Evolutionary conservation across 2,888 invertebrate species (phyloP), one percentile per base, ranked within the genome.

Genomic region (Aromia moschata): DNA sequence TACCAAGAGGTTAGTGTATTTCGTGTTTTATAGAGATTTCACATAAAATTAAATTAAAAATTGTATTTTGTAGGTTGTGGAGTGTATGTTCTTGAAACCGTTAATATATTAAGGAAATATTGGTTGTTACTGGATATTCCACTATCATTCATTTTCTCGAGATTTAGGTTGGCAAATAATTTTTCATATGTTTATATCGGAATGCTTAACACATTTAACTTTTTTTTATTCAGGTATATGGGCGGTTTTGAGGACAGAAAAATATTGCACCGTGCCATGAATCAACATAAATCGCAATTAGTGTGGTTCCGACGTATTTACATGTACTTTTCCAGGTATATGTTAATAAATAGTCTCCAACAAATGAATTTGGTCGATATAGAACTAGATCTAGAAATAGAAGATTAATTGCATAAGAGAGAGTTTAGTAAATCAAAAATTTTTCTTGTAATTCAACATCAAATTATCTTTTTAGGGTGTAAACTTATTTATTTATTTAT

Each of bases 291-390:
- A 68, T 94, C 95, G n/a, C 98, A 99, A 80, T 88, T 94, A 83
- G 88, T 94, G 33, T 99, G 98, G 98, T 98, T 94, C 81, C 86
- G 98, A 55, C 86, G 88, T 76, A 83, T 98, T 2, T 98, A 96
- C 77, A 88, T 98, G 71, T 77, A 87, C 37, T 92, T 95, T 81
- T 96, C 96, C 10, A 86, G 96, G 53, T 98, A 97, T 78, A 90
- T 94, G 83, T 84, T 93, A 67, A 90, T 98, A 62, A 98, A 98
- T 79, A 93, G 95, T 1, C 83, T 95, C 56, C 86, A 89, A 67
- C 87, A 89, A 78, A 87, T 93, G 72, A 89, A 87, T 76, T 80
- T 89, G 11, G 85, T 89, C 0, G 92, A 92, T 76, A 86, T 92
- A 60, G 92, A 92, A 75, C 81, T 93, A 58, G 92, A 92, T 77